Conservation (phyloP, 2,797 vertebrate species). For the Smutsia temminckii region DNA sequence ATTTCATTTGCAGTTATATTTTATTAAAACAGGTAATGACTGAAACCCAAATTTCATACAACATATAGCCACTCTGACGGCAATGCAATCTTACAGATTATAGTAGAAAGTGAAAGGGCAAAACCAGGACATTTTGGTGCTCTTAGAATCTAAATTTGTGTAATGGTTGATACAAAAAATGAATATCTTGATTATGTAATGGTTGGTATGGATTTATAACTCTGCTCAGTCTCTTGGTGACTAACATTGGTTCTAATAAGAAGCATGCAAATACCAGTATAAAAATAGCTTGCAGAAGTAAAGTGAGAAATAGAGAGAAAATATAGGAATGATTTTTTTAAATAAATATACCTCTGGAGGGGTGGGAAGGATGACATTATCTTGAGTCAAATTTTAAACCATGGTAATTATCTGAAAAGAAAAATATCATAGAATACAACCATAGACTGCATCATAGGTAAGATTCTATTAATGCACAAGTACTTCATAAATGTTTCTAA, state of each 20-base stretch:
- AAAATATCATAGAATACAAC: neutral
- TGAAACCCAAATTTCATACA: neutral
- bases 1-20: neutral
- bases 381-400: neutral
- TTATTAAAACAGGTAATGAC: neutral
- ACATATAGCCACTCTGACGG: no score
- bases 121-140: neutral
- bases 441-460: neutral
- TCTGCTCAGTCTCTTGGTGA: neutral
- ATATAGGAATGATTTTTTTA: neutral
- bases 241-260: conserved; percentile 29
- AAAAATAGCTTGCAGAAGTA: conserved; percentile 25
- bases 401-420: neutral
- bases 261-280: conserved; percentile 43
- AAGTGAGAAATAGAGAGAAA: neutral
- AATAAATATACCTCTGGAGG: neutral
- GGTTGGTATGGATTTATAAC: neutral
- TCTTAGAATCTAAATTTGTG: neutral
- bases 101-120: neutral
- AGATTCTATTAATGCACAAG: neutral
- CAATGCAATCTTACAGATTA: neutral
- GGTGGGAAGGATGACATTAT: neutral
- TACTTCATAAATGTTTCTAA: neutral
- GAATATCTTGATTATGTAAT: neutral
- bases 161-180: neutral